phyloP scores from a whole-genome alignment of 2,888 invertebrate species.

The Junonia oenone region DNA sequence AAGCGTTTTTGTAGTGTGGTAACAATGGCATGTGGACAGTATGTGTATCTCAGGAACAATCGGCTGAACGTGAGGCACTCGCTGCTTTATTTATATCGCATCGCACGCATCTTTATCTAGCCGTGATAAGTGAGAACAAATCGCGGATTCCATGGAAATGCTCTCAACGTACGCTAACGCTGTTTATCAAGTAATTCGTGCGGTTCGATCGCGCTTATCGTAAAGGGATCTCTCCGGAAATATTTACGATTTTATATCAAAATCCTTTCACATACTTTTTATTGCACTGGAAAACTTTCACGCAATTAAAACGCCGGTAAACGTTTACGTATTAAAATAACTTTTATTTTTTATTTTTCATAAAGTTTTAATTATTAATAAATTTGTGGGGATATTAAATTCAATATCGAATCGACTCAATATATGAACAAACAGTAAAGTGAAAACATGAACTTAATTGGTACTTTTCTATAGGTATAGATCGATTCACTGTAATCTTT shows the following conservation, averaged over 20 bases:
- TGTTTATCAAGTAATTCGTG: conserved; percentile 40
- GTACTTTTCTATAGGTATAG: background rate
- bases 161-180: conserved; percentile 39
- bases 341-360: background rate
- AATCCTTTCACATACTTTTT: conserved; percentile 15
- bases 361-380: background rate
- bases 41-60: conserved; percentile 43
- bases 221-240: conserved; percentile 16
- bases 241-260: conserved; percentile 8
- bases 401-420: background rate
- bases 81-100: conserved; percentile 41
- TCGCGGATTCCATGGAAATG: conserved; percentile 47
- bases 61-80: conserved; percentile 43
- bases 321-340: background rate
- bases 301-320: background rate
- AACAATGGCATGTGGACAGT: conserved; percentile 33
- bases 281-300: conserved; percentile 14
- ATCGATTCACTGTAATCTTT: background rate
- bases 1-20: conserved; percentile 21
- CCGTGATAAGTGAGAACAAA: conserved; percentile 44
- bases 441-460: background rate
- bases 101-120: conserved; percentile 43
- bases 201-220: conserved; percentile 49
- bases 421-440: background rate
- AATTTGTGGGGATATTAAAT: background rate